Evolutionary conservation across 2,888 invertebrate genomes (phyloP).

Genomic region (Latheticus oryzae): DNA sequence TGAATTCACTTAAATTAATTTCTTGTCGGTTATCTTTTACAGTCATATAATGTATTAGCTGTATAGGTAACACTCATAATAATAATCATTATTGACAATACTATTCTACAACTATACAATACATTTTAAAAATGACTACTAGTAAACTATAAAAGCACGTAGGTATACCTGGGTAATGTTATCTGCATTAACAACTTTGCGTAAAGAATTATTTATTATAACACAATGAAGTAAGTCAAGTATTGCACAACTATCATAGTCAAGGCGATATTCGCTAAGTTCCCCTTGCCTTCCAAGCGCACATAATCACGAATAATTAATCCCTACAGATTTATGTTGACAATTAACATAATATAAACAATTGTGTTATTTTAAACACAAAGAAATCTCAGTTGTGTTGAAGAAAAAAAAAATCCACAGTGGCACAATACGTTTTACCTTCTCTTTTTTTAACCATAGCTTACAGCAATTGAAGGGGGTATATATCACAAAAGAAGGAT

Average conservation of each 20-base stretch:
- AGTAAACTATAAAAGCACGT: constrained; percentile 10
- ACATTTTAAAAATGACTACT: constrained; percentile 14
- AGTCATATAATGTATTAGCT: constrained; percentile 28
- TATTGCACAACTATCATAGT: constrained; percentile 44
- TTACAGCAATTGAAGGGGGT: constrained; percentile 5
- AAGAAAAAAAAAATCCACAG: background rate
- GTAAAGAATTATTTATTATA: constrained; percentile 43
- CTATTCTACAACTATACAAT: constrained; percentile 27
- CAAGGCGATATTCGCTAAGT: constrained; percentile 33
- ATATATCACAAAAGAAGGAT: constrained; percentile 35
- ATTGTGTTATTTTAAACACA: constrained; percentile 1
- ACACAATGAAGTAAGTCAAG: constrained; percentile 27
- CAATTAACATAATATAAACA: constrained; percentile 15
- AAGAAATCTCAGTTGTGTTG: constrained; percentile 1
- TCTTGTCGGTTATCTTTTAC: constrained; percentile 23
- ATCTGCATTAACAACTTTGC: constrained; percentile 41
- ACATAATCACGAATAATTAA: constrained; percentile 28
- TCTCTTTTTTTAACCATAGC: background rate
- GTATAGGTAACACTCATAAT: constrained; percentile 21
- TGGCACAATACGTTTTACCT: background rate
- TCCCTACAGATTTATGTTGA: constrained; percentile 16
- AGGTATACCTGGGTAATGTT: constrained; percentile 24
- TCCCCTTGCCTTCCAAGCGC: constrained; percentile 9
- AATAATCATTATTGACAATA: constrained; percentile 25
- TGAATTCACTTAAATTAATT: constrained; percentile 34